phyloP scores from a whole-genome alignment of 2,113 vertebrate genomes.

The Halichoeres trimaculatus region DNA sequence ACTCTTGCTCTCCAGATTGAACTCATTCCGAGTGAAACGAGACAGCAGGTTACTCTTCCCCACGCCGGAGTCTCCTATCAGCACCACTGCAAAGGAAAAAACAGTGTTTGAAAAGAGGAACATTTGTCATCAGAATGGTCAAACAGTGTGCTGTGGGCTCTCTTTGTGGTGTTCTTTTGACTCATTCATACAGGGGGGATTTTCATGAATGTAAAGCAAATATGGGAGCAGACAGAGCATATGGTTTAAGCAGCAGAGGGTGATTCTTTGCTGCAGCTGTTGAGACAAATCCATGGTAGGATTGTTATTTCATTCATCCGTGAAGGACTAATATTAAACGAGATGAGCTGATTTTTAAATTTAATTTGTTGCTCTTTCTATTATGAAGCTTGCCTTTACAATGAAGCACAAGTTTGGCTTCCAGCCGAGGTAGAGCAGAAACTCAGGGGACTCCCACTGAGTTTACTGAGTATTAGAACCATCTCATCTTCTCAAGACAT shows the following conservation, averaged over 20 bases:
- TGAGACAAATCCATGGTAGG: neutral
- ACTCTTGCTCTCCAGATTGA: constrained; percentile 90
- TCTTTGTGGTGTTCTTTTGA: neutral
- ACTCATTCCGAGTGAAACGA: constrained; percentile 90
- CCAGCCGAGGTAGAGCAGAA: constrained; percentile 33
- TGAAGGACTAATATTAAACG: neutral
- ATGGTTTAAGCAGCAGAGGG: neutral
- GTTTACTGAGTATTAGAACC: constrained; percentile 19
- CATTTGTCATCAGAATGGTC: neutral
- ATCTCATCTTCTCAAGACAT: constrained; percentile 36
- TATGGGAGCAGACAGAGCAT: neutral
- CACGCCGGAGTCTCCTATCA: constrained; percentile 90
- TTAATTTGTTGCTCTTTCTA: constrained; percentile 11
- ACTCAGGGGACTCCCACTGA: constrained; percentile 44
- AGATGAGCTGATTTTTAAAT: neutral
- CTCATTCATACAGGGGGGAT: neutral
- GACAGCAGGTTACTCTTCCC: constrained; percentile 92
- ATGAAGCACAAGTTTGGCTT: constrained; percentile 10
- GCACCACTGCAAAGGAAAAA: constrained; percentile 80
- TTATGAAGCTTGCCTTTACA: neutral
- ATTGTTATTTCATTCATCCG: neutral
- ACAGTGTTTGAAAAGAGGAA: neutral
- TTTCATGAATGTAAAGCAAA: neutral
- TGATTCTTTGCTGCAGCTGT: neutral
- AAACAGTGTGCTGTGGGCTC: neutral